Conservation (phyloP, 1,140 invertebrate species). For the Nasonia vitripennis region DNA sequence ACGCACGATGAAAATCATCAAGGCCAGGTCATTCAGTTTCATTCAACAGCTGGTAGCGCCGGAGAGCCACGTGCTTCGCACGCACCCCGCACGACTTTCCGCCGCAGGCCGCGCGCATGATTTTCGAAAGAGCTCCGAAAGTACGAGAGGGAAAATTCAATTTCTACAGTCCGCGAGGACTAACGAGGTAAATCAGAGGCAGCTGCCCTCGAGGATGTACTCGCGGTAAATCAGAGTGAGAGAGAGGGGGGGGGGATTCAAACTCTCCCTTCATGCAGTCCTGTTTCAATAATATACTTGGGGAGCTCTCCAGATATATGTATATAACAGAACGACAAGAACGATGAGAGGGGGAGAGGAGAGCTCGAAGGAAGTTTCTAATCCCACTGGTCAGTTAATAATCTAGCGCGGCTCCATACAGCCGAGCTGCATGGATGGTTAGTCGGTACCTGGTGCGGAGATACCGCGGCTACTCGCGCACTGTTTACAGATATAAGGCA, state of each 20-base stretch:
- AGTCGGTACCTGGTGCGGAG: constrained; percentile 60
- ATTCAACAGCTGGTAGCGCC: neutral
- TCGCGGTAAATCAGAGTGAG: constrained; percentile 38
- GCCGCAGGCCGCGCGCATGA: neutral
- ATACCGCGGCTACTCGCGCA: constrained; percentile 62
- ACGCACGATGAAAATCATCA: neutral
- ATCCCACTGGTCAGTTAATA: constrained; percentile 72
- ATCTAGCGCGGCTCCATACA: constrained; percentile 60
- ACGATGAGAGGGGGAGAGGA: constrained; percentile 41
- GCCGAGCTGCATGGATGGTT: constrained; percentile 61
- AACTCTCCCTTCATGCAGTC: constrained; percentile 43
- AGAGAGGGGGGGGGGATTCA: constrained; percentile 41
- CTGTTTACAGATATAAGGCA: constrained; percentile 73
- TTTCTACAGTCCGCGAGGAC: neutral
- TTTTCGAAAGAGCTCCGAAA: neutral
- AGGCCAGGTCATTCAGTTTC: constrained; percentile 2
- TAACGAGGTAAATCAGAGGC: constrained; percentile 42
- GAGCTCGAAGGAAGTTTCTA: constrained; percentile 66
- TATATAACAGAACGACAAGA: constrained; percentile 49
- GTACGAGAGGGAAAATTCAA: neutral
- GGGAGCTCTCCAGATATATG: constrained; percentile 27
- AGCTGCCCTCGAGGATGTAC: constrained; percentile 21
- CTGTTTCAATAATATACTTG: constrained; percentile 55
- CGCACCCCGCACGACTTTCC: neutral
- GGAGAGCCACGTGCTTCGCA: neutral